Percentiles rank a stretch among this genome's conserved stretches.
These are phyloP conservation scores for Intellagama lesueurii DNA, from an alignment of 2,797 vertebrate genomes.

Conservation along the genomic window DNA sequence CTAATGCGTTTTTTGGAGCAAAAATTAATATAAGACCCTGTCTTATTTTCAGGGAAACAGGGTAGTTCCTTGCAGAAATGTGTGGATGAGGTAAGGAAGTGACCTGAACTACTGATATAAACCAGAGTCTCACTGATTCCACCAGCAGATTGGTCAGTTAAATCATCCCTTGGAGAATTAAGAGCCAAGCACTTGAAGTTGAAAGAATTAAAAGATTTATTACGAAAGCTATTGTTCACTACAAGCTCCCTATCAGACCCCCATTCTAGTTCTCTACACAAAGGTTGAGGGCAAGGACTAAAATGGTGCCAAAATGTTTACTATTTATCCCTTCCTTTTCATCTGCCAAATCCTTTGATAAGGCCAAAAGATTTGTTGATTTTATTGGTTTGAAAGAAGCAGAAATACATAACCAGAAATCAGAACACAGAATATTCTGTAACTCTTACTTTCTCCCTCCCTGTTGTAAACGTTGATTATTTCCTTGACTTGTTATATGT, in stretches of 20 bases:
- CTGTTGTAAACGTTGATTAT: not conserved
- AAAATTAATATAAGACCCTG: too few relatives aligned
- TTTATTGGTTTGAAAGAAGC: not conserved
- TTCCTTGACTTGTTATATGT: not conserved
- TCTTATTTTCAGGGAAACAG: too few relatives aligned
- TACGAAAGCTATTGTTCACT: constrained; percentile 12
- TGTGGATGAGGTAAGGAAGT: not conserved
- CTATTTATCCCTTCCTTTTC: not conserved
- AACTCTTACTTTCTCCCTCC: not conserved
- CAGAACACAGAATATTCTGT: not conserved
- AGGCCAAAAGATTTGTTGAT: not conserved
- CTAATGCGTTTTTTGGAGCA: too few relatives aligned
- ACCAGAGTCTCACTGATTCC: not conserved
- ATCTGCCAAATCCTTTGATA: not conserved
- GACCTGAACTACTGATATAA: constrained; percentile 8
- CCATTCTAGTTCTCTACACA: constrained; percentile 17
- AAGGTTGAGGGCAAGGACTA: not conserved
- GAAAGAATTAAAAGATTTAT: constrained; percentile 8
- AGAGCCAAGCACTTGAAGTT: not conserved
- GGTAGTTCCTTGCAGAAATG: not conserved
- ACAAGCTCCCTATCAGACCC: not conserved
- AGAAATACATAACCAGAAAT: not conserved
- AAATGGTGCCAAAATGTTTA: not conserved
- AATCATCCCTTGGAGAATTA: constrained; percentile 34
- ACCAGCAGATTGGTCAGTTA: not conserved